Percentiles rank a stretch among this genome's conserved stretches.
These are phyloP conservation scores for Ageneiosus marmoratus DNA, from an alignment of 2,113 vertebrate species.

Conservation along the genomic window DNA sequence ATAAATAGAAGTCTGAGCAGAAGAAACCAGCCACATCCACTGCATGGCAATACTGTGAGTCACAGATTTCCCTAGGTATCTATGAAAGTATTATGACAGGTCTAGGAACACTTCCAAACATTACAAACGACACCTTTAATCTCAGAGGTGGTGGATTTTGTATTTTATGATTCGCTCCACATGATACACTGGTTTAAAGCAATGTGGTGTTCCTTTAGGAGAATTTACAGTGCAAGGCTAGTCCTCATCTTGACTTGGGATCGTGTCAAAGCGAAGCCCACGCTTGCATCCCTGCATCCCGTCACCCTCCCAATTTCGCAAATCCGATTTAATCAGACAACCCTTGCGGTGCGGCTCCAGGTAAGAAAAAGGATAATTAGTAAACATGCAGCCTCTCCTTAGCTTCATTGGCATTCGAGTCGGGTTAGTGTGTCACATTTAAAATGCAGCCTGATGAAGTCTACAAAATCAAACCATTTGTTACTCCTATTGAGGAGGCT, in stretches of 20 bases:
- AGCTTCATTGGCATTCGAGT: conserved; percentile 99
- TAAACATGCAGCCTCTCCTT: conserved; percentile 99
- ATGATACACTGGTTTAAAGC: conserved; percentile 22
- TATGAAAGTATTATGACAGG: background rate
- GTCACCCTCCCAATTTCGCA: conserved; percentile 80
- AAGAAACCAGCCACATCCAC: background rate
- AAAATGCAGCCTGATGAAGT: conserved; percentile 99
- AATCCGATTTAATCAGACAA: conserved; percentile 99
- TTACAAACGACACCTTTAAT: background rate
- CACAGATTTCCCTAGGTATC: background rate
- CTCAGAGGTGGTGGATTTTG: background rate
- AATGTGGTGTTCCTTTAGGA: conserved; percentile 75
- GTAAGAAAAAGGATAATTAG: conserved; percentile 96
- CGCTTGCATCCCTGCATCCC: conserved; percentile 79
- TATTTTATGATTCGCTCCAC: conserved; percentile 51
- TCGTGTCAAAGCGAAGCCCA: conserved; percentile 87
- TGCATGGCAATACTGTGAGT: background rate
- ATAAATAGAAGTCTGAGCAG: background rate
- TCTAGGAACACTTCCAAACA: background rate
- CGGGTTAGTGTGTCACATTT: conserved; percentile 99
- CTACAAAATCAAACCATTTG: conserved; percentile 99
- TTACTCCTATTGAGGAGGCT: conserved; percentile 99
- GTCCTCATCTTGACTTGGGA: conserved; percentile 78
- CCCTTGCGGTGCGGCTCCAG: conserved; percentile 88
- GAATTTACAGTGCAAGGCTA: conserved; percentile 88